These are phyloP conservation scores for Clytia hemisphaerica DNA, from an alignment of 30 jellyfish, hydroid and myxozoan species.

Conservation along the genomic window DNA sequence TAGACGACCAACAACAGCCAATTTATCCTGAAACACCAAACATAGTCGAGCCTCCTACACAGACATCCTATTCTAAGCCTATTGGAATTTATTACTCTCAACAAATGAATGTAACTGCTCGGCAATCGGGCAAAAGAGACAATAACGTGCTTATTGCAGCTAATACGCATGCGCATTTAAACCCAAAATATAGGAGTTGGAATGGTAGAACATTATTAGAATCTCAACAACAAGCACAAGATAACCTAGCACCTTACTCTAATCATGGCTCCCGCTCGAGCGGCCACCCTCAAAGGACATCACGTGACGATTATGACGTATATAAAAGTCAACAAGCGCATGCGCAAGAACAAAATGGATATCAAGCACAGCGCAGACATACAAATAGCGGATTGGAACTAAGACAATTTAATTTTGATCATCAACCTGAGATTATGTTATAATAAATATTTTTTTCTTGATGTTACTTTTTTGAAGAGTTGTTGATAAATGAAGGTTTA, in stretches of 20 bases:
- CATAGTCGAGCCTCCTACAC: not conserved
- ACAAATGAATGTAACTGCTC: too few species aligned
- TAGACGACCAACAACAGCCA: slow-evolving; percentile 5
- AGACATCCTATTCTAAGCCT: slow-evolving; percentile 22
- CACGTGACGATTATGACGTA: not conserved
- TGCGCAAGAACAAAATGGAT: not conserved
- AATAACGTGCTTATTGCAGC: slow-evolving; percentile 18
- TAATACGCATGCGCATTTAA: not conserved
- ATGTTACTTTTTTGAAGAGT: too few species aligned
- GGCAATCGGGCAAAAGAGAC: too few species aligned
- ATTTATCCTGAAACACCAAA: not conserved
- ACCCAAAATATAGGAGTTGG: slow-evolving; percentile 35
- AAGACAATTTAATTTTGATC: slow-evolving; percentile 16
- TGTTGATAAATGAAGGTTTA: too few species aligned
- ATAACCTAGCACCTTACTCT: slow-evolving; percentile 15
- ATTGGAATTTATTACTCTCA: slow-evolving; percentile 22
- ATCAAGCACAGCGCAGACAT: slow-evolving; percentile 3
- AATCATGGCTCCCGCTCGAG: too few species aligned
- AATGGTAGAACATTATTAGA: slow-evolving; percentile 25
- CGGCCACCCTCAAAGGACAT: slow-evolving; percentile 5
- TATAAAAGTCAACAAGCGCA: not conserved
- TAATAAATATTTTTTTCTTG: not conserved
- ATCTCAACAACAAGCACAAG: too few species aligned
- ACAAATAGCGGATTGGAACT: too few species aligned
- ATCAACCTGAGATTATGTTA: slow-evolving; percentile 38